phyloP scores from a whole-genome alignment of 2,113 vertebrate species.

The Piliocolobus tephrosceles region DNA sequence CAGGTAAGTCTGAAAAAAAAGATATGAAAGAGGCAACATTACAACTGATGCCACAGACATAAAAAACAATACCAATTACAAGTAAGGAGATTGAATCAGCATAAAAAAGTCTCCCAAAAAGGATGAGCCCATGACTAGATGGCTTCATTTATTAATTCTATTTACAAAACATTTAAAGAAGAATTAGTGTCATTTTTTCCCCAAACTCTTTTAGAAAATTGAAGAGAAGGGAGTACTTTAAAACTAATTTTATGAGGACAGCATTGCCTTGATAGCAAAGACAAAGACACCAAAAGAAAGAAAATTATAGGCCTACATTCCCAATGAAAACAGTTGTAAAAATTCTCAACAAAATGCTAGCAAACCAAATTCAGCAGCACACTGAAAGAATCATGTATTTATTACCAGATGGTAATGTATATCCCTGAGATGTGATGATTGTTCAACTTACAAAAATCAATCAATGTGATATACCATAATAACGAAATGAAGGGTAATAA shows the following conservation, averaged over 20 bases:
- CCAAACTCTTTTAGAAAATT: not conserved
- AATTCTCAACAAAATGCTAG: not conserved
- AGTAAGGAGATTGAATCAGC: not conserved
- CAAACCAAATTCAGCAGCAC: not conserved
- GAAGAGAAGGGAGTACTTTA: not conserved
- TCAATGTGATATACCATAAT: too few relatives aligned
- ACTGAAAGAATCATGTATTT: not conserved
- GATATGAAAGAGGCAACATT: not conserved
- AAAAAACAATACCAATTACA: not conserved
- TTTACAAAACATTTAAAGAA: not conserved
- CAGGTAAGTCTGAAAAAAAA: not conserved
- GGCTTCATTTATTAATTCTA: not conserved
- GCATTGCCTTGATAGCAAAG: not conserved
- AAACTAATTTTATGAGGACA: not conserved
- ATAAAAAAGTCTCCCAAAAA: not conserved
- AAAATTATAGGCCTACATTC: not conserved
- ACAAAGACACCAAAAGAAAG: not conserved
- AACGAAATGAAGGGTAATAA: too few relatives aligned
- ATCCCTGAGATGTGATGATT: not conserved
- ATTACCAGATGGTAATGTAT: not conserved
- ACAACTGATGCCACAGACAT: not conserved
- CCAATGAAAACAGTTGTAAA: not conserved
- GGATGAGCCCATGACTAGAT: not conserved
- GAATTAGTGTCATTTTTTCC: not conserved
- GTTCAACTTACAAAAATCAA: too few relatives aligned